Evolutionary conservation across 53 echinoderm and acorn worm species (phyloP), one percentile per base, ranked within the genome.

Genomic region (Paracentrotus lividus): DNA sequence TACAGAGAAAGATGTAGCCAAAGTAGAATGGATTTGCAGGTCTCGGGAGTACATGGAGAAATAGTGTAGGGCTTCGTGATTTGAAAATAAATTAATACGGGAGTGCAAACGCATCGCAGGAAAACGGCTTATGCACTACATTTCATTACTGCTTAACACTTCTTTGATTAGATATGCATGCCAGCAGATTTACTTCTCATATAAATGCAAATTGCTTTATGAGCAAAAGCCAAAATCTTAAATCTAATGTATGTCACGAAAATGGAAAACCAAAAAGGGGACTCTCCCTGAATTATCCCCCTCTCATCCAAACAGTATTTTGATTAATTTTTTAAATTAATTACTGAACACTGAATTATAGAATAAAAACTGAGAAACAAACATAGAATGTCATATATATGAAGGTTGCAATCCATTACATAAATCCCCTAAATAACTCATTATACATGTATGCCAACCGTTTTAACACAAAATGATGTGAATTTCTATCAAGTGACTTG

Each of bases 161-260:
- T 4, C 4, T 18, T 72, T 38, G 32, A 67, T 12, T 38, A n/a
- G n/a, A 45, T 26, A 81, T 26, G 47, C 81, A 45, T 81, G 24
- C 26, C 26, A 81, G 81, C 44, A 81, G 81, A 81, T 81, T 14
- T 81, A 81, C 47, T 81, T 81, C 81, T 81, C 47, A 47, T 81
- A 81, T 81, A 81, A 81, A 81, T 81, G 81, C 81, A 47, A 81
- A 81, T 81, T 47, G n/a, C 44, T 33, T 47, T 81, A 23, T 2
- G 1, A 45, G 0, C 1, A 43, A n/a, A 47, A 45, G 27, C 13
- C 2, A 2, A 26, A 44, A 47, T 47, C 26, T 81, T n/a, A 32
- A 81, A 81, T 76, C 38, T 40, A 40, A 40, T 76, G 76, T 76
- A 40, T 9, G 81, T 81, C n/a, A 81, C 13, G 16, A 26, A 81